Percentiles rank a stretch among this genome's conserved stretches.
phyloP scores from a whole-genome alignment of 2,797 vertebrate species.

The Hemibagrus guttatus region DNA sequence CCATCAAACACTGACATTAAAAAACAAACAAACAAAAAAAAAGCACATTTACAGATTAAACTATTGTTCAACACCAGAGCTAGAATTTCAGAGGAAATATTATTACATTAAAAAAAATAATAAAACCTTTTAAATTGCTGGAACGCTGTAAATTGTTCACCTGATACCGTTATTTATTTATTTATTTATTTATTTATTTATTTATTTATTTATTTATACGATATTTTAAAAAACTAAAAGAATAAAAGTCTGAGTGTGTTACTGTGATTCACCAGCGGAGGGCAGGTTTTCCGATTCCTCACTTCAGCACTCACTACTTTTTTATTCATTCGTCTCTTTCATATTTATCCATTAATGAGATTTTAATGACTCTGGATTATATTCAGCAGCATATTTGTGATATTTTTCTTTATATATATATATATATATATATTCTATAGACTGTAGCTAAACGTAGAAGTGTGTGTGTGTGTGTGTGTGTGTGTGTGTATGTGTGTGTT shows the following conservation, averaged over 20 bases:
- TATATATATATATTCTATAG: not conserved
- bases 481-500: constrained; percentile 25
- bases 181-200: too few relatives aligned
- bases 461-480: constrained; percentile 62
- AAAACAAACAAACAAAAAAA: too few relatives aligned
- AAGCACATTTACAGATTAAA: too few relatives aligned
- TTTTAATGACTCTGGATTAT: not conserved
- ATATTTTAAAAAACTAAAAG: too few relatives aligned
- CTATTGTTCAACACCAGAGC: too few relatives aligned
- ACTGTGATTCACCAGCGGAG: not conserved
- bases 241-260: not conserved
- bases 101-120: too few relatives aligned
- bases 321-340: not conserved
- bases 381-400: not conserved
- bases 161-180: not conserved
- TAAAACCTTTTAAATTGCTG: too few relatives aligned
- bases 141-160: too few relatives aligned
- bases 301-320: not conserved
- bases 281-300: not conserved
- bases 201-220: too few relatives aligned
- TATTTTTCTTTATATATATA: not conserved
- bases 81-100: too few relatives aligned
- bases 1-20: not conserved
- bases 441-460: not conserved
- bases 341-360: not conserved